Evolutionary conservation across 1,140 invertebrate species (phyloP).

Genomic region (Propsilocerus akamusi): DNA sequence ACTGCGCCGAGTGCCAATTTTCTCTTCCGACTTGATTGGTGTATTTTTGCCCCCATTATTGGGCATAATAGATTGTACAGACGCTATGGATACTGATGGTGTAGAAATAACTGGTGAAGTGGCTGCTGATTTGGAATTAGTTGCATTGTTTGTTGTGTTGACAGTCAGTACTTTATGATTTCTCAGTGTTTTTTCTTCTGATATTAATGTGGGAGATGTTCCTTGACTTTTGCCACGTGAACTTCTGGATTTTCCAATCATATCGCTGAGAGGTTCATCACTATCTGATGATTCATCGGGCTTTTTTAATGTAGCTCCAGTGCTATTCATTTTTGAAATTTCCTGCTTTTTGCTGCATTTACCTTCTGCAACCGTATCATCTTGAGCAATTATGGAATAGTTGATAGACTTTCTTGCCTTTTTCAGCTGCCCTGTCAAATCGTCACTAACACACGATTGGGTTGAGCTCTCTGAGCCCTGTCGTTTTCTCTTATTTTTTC

Average conservation of each 20-base stretch:
- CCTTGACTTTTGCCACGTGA: slow-evolving; percentile 12
- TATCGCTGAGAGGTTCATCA: slow-evolving; percentile 56
- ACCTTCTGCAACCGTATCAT: not conserved
- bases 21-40: not conserved
- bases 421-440: slow-evolving; percentile 12
- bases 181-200: slow-evolving; percentile 10
- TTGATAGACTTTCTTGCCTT: slow-evolving; percentile 5
- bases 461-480: slow-evolving; percentile 59
- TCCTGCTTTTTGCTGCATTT: not conserved
- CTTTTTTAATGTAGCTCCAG: slow-evolving; percentile 12
- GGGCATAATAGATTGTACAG: not conserved
- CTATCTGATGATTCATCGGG: slow-evolving; percentile 48
- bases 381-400: not conserved
- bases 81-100: not conserved
- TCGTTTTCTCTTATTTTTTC: slow-evolving; percentile 41
- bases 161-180: slow-evolving; percentile 14
- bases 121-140: slow-evolving; percentile 7
- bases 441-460: slow-evolving; percentile 35
- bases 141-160: slow-evolving; percentile 10
- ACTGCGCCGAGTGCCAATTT: slow-evolving; percentile 3
- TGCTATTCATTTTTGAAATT: not conserved
- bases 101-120: slow-evolving; percentile 5
- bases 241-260: slow-evolving; percentile 43
- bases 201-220: slow-evolving; percentile 13
- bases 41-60: not conserved